Percentiles rank a stretch among this genome's conserved stretches.
phyloP scores from a whole-genome alignment of 2,113 vertebrate genomes.

The Irena cyanogastra region DNA sequence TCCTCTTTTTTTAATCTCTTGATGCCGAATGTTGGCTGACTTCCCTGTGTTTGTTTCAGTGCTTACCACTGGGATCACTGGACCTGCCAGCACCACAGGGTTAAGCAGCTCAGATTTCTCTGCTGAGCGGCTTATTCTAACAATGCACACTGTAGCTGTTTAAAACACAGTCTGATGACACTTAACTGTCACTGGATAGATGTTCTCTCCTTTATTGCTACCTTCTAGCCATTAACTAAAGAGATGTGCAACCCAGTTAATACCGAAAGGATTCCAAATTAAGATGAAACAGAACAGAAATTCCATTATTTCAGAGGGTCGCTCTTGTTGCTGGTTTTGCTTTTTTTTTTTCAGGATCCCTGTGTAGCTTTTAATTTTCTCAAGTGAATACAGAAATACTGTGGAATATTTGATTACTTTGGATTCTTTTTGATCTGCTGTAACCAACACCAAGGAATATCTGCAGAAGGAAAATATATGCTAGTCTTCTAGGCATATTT shows the following conservation, averaged over 20 bases:
- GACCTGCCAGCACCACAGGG: slow-evolving; percentile 68
- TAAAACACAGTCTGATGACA: slow-evolving; percentile 57
- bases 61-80: slow-evolving; percentile 60
- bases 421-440: not conserved
- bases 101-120: slow-evolving; percentile 73
- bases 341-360: not conserved
- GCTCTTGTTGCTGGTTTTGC: not conserved
- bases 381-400: not conserved
- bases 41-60: slow-evolving; percentile 68
- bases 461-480: not conserved
- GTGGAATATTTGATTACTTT: not conserved
- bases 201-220: slow-evolving; percentile 32
- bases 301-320: not conserved
- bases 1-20: slow-evolving; percentile 61
- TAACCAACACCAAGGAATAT: not conserved
- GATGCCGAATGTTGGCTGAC: slow-evolving; percentile 65
- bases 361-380: not conserved
- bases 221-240: slow-evolving; percentile 1
- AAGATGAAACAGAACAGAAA: not conserved
- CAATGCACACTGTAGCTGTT: slow-evolving; percentile 58
- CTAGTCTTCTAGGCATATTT: not conserved
- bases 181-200: slow-evolving; percentile 37
- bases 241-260: not conserved
- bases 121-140: slow-evolving; percentile 64
- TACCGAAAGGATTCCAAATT: not conserved